Conservation (phyloP, 2,797 vertebrate genomes). For the Cheracebus regulus region DNA sequence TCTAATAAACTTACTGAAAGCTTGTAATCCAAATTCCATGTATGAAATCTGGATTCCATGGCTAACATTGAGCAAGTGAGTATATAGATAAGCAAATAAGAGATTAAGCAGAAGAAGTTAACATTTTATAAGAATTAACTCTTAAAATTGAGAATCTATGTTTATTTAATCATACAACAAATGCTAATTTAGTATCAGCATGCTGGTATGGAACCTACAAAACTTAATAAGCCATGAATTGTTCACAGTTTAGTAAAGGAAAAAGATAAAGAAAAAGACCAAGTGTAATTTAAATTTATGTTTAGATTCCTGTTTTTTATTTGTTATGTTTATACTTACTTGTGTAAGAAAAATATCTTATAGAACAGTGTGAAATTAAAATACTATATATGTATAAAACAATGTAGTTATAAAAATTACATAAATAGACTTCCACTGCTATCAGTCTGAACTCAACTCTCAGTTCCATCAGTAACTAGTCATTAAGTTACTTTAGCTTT, state of each 20-base stretch:
- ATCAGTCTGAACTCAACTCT: neutral
- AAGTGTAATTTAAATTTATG: neutral
- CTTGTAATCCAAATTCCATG: constrained; percentile 6
- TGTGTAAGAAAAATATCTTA: neutral
- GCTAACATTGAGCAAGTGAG: neutral
- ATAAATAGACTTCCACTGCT: neutral
- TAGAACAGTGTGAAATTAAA: neutral
- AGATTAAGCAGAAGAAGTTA: neutral
- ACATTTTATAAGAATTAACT: neutral
- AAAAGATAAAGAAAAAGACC: neutral
- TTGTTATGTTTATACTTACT: neutral
- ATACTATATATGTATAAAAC: neutral
- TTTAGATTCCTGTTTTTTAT: neutral
- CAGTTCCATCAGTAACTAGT: neutral
- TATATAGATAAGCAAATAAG: neutral
- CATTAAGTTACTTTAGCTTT: constrained; percentile 19
- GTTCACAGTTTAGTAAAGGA: neutral
- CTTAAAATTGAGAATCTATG: neutral
- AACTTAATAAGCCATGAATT: neutral
- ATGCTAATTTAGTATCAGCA: neutral
- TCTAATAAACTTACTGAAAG: neutral
- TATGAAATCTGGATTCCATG: neutral
- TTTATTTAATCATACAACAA: neutral
- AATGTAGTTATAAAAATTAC: neutral
- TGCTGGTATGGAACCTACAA: neutral